Base-by-base conservation (phyloP, 2,113 vertebrate species). In the Heptranchias perlo region DNA sequence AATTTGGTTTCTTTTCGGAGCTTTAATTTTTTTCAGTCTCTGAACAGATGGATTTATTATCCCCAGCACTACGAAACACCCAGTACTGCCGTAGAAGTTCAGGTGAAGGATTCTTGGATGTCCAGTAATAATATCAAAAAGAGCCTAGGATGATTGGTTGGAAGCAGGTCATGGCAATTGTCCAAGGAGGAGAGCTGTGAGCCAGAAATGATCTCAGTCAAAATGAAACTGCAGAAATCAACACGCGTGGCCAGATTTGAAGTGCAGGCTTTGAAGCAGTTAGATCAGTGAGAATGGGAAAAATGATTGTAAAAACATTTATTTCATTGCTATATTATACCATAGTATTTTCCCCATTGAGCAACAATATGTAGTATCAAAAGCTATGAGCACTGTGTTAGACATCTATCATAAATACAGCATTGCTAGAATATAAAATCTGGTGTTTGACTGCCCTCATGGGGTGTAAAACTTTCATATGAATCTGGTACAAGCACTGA, bases 121-220 rank as follows among this genome's bases (percentile, higher is more conserved):
- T 62, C 58, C 58, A 62, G 89, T 14, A 91, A 62, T 21, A 62
- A 31, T 54, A 92, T n/a, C 89, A 61, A 62, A 92, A n/a, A 61
- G 58, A 93, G 18, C 1, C 16, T 23, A 1, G 16, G 39, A 82
- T 47, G 78, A 82, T 82, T 82, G 78, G 78, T 21, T 82, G 78
- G 78, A 82, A 47, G 39, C 39, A 39, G 6, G 52, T 61, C n/a
- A 13, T 58, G 87, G 87, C 87, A 91, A 28, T 61, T 13, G 28
- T 91, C 52, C 52, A 62, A n/a, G 21, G 18, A 61, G 35, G 58
- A 64, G 4, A 93, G 39, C 58, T 62, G 58, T 39, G 58, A 64
- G 58, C 89, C 58, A 93, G 89, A 93, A 62, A 93, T 93, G 89
- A 93, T n/a, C 54, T 93, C 54, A 93, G 31, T 93, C 89, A 93